Percentiles rank a stretch among this genome's conserved stretches.
phyloP scores from a whole-genome alignment of 1,140 invertebrate genomes.

The Cydia amplana region DNA sequence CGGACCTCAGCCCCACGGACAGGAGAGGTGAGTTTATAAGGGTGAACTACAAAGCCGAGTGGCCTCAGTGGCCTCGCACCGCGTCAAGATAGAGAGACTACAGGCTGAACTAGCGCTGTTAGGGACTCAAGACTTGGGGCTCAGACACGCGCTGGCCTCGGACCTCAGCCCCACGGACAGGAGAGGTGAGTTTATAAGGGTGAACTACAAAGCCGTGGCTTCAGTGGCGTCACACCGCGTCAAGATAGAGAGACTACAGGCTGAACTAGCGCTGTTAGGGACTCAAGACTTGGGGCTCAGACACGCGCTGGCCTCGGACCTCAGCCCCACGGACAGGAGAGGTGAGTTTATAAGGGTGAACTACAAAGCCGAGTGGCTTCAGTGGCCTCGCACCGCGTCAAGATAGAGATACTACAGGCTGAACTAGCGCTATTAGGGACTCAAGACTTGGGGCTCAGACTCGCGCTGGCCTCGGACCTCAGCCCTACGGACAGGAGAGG shows the following conservation, averaged over 20 bases:
- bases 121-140: constrained; percentile 71
- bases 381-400: constrained; percentile 81
- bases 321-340: constrained; percentile 20
- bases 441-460: constrained; percentile 73
- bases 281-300: constrained; percentile 74
- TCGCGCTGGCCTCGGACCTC: constrained; percentile 57
- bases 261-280: constrained; percentile 80
- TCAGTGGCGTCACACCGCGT: constrained; percentile 81
- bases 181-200: constrained; percentile 59
- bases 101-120: constrained; percentile 82
- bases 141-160: constrained; percentile 64
- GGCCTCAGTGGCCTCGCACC: constrained; percentile 81
- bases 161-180: constrained; percentile 33
- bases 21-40: constrained; percentile 53
- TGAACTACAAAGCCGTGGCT: constrained; percentile 82
- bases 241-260: constrained; percentile 83
- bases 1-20: constrained; percentile 36
- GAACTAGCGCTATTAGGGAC: constrained; percentile 80
- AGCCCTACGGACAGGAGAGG: constrained; percentile 19
- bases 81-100: constrained; percentile 82
- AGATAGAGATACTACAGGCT: constrained; percentile 82
- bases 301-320: constrained; percentile 59
- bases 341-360: constrained; percentile 74
- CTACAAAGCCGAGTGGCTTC: constrained; percentile 81
- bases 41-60: constrained; percentile 82